These are phyloP conservation scores for Grammomys surdaster DNA, from an alignment of 2,113 vertebrate species.

Conservation along the genomic window DNA sequence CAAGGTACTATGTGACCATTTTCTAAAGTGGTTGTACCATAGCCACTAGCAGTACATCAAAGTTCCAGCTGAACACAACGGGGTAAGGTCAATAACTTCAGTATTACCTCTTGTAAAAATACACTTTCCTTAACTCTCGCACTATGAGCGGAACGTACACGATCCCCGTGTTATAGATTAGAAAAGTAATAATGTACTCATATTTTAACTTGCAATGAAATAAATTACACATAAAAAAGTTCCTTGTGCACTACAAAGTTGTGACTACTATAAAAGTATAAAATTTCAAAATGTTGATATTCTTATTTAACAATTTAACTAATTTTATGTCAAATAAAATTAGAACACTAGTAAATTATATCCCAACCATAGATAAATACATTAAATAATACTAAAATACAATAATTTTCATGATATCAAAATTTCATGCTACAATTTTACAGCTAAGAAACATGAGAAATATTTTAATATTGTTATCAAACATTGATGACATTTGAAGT, in stretches of 20 bases:
- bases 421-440: slow-evolving; percentile 7
- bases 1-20: neutral
- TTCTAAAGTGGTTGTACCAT: neutral
- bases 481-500: slow-evolving; percentile 8
- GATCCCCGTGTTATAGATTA: neutral
- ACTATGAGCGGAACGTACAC: neutral
- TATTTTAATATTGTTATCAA: slow-evolving; percentile 24
- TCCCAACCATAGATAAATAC: neutral
- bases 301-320: slow-evolving; percentile 14
- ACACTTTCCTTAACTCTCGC: neutral
- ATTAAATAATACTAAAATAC: slow-evolving; percentile 13
- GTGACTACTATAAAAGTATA: neutral
- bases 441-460: neutral
- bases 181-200: neutral
- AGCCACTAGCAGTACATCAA: neutral
- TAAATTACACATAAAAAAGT: slow-evolving; percentile 4
- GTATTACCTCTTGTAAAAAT: neutral
- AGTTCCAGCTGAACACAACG: neutral
- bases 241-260: neutral
- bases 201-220: neutral
- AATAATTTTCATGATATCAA: neutral
- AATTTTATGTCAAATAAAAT: neutral
- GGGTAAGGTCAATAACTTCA: neutral
- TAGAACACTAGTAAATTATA: neutral
- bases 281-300: slow-evolving; percentile 51